A percentile compares a stretch with the other conserved stretches of the same genome.
These are phyloP conservation scores for Andrena fulva DNA, from an alignment of 2,888 invertebrate species.

Conservation along the genomic window DNA sequence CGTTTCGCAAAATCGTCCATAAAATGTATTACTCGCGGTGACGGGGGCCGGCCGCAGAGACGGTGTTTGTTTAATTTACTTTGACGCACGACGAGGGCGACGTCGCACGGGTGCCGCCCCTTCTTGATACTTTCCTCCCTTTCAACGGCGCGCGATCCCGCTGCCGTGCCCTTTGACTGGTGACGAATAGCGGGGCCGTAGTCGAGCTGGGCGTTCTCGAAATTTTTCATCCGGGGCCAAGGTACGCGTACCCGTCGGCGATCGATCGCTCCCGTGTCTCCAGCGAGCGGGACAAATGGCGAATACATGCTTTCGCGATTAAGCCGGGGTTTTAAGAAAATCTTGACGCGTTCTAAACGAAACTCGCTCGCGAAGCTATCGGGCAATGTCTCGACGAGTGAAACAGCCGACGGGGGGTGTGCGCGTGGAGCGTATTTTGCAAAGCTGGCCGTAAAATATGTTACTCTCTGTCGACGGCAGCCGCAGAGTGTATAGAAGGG, in stretches of 20 bases:
- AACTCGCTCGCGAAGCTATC: background rate
- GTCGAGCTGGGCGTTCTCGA: slow-evolving; percentile 9
- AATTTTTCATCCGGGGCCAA: slow-evolving; percentile 10
- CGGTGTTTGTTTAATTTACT: slow-evolving; percentile 74
- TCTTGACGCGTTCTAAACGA: background rate
- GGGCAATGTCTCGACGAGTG: background rate
- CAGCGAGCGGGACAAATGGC: background rate
- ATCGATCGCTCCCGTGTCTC: background rate
- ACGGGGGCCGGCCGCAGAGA: slow-evolving; percentile 51
- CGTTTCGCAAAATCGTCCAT: slow-evolving; percentile 76
- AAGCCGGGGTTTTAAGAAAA: too few species aligned
- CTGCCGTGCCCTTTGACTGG: slow-evolving; percentile 35
- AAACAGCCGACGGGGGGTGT: slow-evolving; percentile 19
- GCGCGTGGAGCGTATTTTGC: slow-evolving; percentile 5
- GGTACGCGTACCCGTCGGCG: background rate
- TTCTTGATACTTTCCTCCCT: slow-evolving; percentile 56
- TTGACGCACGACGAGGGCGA: slow-evolving; percentile 49
- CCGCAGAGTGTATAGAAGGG: background rate
- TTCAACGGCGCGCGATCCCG: slow-evolving; percentile 12
- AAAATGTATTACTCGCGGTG: slow-evolving; percentile 72
- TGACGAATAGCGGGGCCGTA: slow-evolving; percentile 26
- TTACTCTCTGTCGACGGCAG: slow-evolving; percentile 15
- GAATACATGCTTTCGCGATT: background rate
- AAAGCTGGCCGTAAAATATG: slow-evolving; percentile 39
- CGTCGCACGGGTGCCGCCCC: slow-evolving; percentile 37